Evolutionary conservation across 2,888 invertebrate genomes (phyloP).

Genomic region (Sussaba pulchella): DNA sequence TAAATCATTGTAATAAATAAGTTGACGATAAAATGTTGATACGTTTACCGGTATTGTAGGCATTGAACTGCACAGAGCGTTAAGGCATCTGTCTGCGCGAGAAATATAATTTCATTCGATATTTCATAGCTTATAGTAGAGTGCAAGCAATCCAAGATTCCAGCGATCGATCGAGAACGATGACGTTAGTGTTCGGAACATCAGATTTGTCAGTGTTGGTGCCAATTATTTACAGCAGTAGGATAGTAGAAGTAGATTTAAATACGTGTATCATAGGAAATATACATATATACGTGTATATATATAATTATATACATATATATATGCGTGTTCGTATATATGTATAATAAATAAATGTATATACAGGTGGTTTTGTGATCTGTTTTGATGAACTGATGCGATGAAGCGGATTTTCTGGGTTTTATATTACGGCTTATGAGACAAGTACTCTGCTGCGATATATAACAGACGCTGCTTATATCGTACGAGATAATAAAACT

Average conservation of each 20-base stretch:
- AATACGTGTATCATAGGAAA: slow-evolving; percentile 64
- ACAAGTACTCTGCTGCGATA: slow-evolving; percentile 33
- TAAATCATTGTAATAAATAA: slow-evolving; percentile 8
- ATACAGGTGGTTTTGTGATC: slow-evolving; percentile 79
- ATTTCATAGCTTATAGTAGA: slow-evolving; percentile 75
- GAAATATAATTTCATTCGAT: slow-evolving; percentile 42
- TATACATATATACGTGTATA: no score
- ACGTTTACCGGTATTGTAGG: slow-evolving; percentile 42
- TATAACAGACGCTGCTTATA: slow-evolving; percentile 49
- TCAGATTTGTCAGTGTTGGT: slow-evolving; percentile 83
- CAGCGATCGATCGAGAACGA: slow-evolving; percentile 83
- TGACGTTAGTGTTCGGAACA: slow-evolving; percentile 83
- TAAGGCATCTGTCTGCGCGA: slow-evolving; percentile 21
- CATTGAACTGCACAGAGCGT: slow-evolving; percentile 21
- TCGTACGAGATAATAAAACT: slow-evolving; percentile 46
- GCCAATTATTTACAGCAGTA: slow-evolving; percentile 83
- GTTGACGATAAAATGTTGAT: slow-evolving; percentile 27
- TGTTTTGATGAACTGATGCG: slow-evolving; percentile 80
- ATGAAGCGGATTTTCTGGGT: slow-evolving; percentile 76
- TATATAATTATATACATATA: no score
- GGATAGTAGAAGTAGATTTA: slow-evolving; percentile 77
- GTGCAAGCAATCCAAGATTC: slow-evolving; percentile 84
- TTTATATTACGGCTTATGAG: slow-evolving; percentile 44
- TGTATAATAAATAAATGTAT: slow-evolving; percentile 72
- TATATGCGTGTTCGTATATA: slow-evolving; percentile 57